These are phyloP conservation scores for Melanotaenia boesemani DNA, from an alignment of 2,797 vertebrate genomes.

Conservation along the genomic window DNA sequence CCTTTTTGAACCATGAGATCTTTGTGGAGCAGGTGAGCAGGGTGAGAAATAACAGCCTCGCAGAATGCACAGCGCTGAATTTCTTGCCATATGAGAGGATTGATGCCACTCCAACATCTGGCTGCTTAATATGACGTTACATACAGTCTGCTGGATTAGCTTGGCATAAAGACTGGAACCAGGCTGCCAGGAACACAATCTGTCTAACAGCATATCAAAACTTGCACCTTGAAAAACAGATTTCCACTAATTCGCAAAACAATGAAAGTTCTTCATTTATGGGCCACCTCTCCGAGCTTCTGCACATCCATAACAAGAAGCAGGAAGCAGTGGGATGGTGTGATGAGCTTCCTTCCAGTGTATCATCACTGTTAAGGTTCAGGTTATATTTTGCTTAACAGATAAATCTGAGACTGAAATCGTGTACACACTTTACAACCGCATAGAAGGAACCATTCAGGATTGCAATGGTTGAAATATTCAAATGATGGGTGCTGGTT, in stretches of 20 bases:
- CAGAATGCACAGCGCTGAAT: conserved; percentile 43
- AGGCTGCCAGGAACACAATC: background rate
- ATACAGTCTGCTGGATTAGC: background rate
- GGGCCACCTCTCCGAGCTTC: background rate
- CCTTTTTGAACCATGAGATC: conserved; percentile 22
- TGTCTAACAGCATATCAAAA: background rate
- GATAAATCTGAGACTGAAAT: background rate
- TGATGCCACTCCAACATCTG: background rate
- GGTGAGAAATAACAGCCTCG: conserved; percentile 42
- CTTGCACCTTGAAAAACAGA: background rate
- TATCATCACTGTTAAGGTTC: background rate
- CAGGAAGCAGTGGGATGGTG: background rate
- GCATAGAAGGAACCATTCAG: background rate
- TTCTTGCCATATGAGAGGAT: background rate
- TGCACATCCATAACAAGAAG: background rate
- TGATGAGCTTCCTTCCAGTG: background rate
- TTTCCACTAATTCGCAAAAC: background rate
- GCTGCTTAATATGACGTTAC: background rate
- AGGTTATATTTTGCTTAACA: background rate
- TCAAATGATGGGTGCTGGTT: background rate
- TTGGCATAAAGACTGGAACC: conserved; percentile 1
- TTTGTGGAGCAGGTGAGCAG: conserved; percentile 36
- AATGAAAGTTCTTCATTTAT: background rate
- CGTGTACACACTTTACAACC: background rate
- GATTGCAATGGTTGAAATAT: background rate